Evolutionary conservation across 2,113 vertebrate species (phyloP), one percentile per base, ranked within the genome.

Genomic region (Perccottus glenii): DNA sequence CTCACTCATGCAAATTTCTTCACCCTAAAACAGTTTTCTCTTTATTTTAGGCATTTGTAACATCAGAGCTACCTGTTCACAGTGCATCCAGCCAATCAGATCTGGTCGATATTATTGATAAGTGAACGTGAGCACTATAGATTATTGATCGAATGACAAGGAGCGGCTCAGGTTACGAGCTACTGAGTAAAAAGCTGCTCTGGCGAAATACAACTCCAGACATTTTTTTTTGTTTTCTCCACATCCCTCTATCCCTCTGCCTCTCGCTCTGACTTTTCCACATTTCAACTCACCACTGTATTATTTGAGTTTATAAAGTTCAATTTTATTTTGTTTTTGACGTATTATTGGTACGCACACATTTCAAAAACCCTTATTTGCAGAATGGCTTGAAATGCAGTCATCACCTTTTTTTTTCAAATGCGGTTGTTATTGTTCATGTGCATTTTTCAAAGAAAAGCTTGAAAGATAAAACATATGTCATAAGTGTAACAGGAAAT

Each of bases 61-160:
- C n/a, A n/a, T n/a, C n/a, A n/a, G n/a, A n/a, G 12, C 14, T 8
- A 11, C 12, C 50, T 5, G 2, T 33, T 33, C 16, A 52, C 50
- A 52, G 12, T 32, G 9, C 4, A 6, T 2, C 50, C 50, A 11
- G 27, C 52, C 33, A 33, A 55, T 55, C 52, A n/a, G 11, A 15
- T 4, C 11, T 11, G 12, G 5, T 90, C 86, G 48, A 89, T 90
- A 88, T 53, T 80, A 87, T 84, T 83, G 85, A 90, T 85, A 81
- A 87, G 70, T 50, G 67, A 82, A 79, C 85, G 78, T 66, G 82
- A 79, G 78, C 59, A 66, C 14, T 83, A 89, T 90, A 80, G 82
- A 75, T 85, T 86, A 85, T 87, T 64, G 85, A 88, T 89, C 75
- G 76, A 57, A 72, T 66, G 61, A 77, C 60, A 69, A 35, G 40